A percentile compares a stretch with the other conserved stretches of the same genome.
phyloP scores from a whole-genome alignment of 2,888 invertebrate species.

The Aelia acuminata region DNA sequence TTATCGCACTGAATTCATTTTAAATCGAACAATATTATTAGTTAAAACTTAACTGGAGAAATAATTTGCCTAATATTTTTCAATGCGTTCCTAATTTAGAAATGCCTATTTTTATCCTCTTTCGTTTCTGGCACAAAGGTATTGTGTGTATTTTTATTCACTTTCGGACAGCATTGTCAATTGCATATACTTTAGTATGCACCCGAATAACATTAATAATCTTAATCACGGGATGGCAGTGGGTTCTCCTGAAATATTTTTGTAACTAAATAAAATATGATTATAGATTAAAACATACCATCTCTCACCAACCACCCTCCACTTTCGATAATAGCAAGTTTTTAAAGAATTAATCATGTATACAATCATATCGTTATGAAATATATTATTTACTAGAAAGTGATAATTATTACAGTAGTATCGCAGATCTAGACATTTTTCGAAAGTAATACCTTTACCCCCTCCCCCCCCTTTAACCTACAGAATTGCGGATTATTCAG shows the following conservation, averaged over 20 bases:
- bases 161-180: background rate
- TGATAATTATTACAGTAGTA: no score
- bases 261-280: no score
- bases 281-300: no score
- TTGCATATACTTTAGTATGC: background rate
- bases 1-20: background rate
- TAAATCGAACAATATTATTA: background rate
- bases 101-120: background rate
- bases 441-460: background rate
- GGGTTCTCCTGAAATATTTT: no score
- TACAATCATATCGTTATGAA: no score
- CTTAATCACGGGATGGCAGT: background rate
- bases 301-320: no score
- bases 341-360: no score
- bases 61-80: background rate
- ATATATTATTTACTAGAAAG: no score
- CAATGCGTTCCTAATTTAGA: background rate
- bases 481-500: background rate
- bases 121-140: background rate
- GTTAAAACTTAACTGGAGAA: background rate
- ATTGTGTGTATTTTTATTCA: background rate
- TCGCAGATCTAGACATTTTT: background rate
- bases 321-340: no score
- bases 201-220: background rate
- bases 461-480: background rate